Base-by-base conservation (phyloP, 2,888 invertebrate genomes). In the Eristalinus sepulchralis region DNA sequence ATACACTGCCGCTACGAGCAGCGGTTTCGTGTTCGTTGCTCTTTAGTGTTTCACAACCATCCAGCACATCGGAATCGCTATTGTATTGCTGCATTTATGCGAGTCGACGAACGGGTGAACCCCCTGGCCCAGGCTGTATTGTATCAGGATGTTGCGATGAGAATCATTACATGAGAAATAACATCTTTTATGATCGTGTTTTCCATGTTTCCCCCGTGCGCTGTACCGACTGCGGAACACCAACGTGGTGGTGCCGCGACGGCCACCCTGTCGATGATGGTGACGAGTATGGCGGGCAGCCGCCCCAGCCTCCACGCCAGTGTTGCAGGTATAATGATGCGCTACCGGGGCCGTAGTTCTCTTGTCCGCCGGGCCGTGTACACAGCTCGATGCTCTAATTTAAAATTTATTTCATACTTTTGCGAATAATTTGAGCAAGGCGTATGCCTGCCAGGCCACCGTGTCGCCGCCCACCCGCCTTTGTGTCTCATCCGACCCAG, bases 141-240 rank as follows among this genome's bases (percentile, higher is more conserved):
- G 53, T 20, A n/a, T 27, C 66, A 76, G 81, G 82, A 85, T 85
- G 76, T 85, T 77, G 57, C 77, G 77, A 82, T 85, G 77, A 73
- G 81, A 82, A 82, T 85, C 85, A 85, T 85, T 85, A 85, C 85
- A 85, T 73, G 85, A 82, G 82, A 85, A 85, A 85, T 77, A 85
- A 85, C 85, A 82, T 85, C 77, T 85, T 85, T 85, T 85, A 85
- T 82, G 82, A 85, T 82, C 82, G 53, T 85, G 82, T 77, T 82
- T 77, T 73, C 53, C 82, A 73, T 82, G 77, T 82, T 77, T 39
- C 80, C 83, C 47, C 8, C 17, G 47, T 79, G 83, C 79, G 68
- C 73, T 70, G 73, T 79, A 47, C 47, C 17, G 47, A 39, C 47
- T 47, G 47, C 47, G 17, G 17, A 47, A 17, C 47, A n/a, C 3